phyloP scores from a whole-genome alignment of 2,797 vertebrate species.

The Iguana delicatissima region DNA sequence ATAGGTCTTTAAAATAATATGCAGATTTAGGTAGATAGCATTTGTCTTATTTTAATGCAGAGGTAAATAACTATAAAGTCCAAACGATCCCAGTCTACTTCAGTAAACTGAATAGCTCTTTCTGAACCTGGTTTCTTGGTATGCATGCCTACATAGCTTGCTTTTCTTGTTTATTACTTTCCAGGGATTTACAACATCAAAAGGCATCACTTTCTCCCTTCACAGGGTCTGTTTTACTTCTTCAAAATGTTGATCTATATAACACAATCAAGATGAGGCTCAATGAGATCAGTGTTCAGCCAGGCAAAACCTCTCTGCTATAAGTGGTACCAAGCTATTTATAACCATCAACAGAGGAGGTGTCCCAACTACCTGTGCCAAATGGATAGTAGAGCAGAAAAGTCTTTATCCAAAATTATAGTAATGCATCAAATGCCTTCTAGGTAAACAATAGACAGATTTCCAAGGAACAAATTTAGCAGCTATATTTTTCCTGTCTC shows the following conservation, averaged over 20 bases:
- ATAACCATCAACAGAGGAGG: not conserved
- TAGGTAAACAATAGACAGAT: not conserved
- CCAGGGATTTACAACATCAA: fast-evolving
- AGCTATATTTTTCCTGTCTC: conserved; percentile 17
- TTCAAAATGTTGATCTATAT: not conserved
- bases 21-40: not conserved
- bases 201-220: not conserved
- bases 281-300: not conserved
- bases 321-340: not conserved
- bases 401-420: conserved; percentile 1
- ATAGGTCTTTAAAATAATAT: not conserved
- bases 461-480: not conserved
- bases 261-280: not conserved
- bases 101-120: not conserved
- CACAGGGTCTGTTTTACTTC: not conserved
- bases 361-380: not conserved
- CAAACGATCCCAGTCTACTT: not conserved
- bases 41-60: not conserved
- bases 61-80: not conserved
- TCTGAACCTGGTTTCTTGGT: not conserved
- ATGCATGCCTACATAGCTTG: not conserved
- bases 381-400: not conserved
- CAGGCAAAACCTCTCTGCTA: not conserved
- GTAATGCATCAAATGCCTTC: not conserved
- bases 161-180: not conserved